A percentile compares a stretch with the other conserved stretches of the same genome.
Conservation (phyloP, 2,797 vertebrate genomes). For the Aplochiton taeniatus region DNA sequence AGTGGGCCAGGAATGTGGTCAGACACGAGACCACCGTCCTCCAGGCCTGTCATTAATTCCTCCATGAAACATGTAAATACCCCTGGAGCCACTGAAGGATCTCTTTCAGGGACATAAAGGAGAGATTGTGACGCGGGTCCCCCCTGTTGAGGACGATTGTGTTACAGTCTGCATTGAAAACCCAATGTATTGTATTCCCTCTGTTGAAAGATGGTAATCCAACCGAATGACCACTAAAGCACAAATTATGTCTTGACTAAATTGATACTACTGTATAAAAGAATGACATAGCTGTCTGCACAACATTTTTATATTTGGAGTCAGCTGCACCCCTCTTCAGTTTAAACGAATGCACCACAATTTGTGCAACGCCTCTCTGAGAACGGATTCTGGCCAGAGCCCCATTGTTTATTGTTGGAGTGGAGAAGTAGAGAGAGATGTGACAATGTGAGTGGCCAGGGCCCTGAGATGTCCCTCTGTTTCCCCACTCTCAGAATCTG, state of each 20-base stretch:
- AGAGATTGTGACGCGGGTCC: constrained; percentile 62
- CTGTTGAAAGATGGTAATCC: constrained; percentile 25
- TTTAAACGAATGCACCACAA: constrained; percentile 26
- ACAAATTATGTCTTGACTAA: neutral
- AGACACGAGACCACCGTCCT: constrained; percentile 59
- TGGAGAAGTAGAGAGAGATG: constrained; percentile 35
- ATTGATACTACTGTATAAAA: neutral
- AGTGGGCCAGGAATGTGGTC: constrained; percentile 71
- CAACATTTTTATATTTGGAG: constrained; percentile 9
- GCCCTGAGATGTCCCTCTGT: constrained; percentile 45
- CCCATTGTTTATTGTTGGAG: constrained; percentile 68
- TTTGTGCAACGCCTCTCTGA: constrained; percentile 41
- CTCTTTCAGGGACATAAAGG: constrained; percentile 71
- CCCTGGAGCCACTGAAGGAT: constrained; percentile 57
- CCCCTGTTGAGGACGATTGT: constrained; percentile 30
- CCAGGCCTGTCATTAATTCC: constrained; percentile 71
- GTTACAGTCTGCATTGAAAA: constrained; percentile 39
- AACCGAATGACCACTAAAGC: constrained; percentile 18
- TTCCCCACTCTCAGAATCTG: constrained; percentile 38
- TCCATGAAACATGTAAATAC: constrained; percentile 77
- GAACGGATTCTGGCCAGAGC: constrained; percentile 35
- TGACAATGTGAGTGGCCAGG: constrained; percentile 35
- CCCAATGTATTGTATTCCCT: constrained; percentile 42
- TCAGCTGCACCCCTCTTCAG: constrained; percentile 32
- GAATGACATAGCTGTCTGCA: neutral